Conservation (phyloP, 2,797 vertebrate species). For the Dromococcyx pavoninus region DNA sequence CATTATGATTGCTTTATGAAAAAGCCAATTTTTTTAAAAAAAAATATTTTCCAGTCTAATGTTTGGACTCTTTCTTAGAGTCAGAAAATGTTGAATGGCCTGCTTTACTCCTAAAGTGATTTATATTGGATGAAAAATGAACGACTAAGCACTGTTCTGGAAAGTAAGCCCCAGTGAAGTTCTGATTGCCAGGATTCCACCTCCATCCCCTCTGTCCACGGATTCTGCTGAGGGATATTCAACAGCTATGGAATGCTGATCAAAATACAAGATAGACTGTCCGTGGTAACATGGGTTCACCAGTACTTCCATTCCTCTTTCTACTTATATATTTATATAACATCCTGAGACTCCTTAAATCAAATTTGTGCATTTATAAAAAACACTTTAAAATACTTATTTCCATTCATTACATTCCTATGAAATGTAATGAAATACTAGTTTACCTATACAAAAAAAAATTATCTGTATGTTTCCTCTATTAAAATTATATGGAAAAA, state of each 20-base stretch:
- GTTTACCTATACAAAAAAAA: background rate
- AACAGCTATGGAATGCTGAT: background rate
- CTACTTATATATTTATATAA: background rate
- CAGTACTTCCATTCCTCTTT: background rate
- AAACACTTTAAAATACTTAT: background rate
- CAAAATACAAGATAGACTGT: background rate
- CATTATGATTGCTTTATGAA: background rate
- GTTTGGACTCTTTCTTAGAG: conserved; percentile 9
- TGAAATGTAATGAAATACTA: conserved; percentile 1
- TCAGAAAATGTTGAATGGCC: conserved; percentile 51
- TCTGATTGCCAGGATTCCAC: conserved; percentile 53
- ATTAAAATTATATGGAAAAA: background rate
- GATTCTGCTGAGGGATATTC: background rate
- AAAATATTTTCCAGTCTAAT: background rate
- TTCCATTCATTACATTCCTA: background rate
- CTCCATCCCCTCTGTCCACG: background rate
- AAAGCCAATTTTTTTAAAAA: background rate
- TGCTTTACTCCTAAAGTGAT: background rate
- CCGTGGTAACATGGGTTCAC: background rate
- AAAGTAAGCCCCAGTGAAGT: conserved; percentile 33
- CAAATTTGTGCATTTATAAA: background rate
- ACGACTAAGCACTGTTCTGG: background rate
- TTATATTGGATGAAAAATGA: conserved; percentile 18
- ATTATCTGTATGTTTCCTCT: background rate
- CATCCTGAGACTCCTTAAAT: background rate